phyloP scores from a whole-genome alignment of 2,113 vertebrate genomes.

The Nyctereutes procyonoides region DNA sequence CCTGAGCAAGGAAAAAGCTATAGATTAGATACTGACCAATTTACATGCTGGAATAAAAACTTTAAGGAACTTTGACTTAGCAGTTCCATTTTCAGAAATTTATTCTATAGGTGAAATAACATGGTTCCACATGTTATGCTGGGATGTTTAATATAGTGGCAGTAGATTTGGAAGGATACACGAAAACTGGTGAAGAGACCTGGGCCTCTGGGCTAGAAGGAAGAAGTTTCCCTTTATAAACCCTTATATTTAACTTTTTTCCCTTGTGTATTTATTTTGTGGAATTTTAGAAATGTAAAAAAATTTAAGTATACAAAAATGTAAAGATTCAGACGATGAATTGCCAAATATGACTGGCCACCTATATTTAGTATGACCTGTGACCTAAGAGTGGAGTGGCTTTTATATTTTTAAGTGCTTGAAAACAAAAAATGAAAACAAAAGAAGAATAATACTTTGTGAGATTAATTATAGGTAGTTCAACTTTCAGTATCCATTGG shows the following conservation, averaged over 20 bases:
- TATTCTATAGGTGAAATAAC: not conserved
- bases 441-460: slow-evolving; percentile 3
- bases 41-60: slow-evolving; percentile 2
- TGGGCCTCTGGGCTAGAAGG: not conserved
- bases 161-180: slow-evolving; percentile 23
- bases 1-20: not conserved
- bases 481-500: slow-evolving; percentile 2
- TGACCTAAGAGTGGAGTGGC: not conserved
- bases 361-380: not conserved
- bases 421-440: not conserved
- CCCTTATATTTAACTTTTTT: not conserved
- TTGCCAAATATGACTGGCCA: not conserved
- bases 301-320: not conserved
- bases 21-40: not conserved
- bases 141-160: not conserved
- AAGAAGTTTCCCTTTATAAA: not conserved
- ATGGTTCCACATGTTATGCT: not conserved
- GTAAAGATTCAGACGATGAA: not conserved
- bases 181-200: not conserved
- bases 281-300: slow-evolving; percentile 28
- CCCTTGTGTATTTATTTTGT: slow-evolving; percentile 30
- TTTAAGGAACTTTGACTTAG: not conserved
- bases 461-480: slow-evolving; percentile 34
- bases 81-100: slow-evolving; percentile 6
- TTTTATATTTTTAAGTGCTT: slow-evolving; percentile 29